Evolutionary conservation across 2,797 vertebrate species (phyloP).

Genomic region (Etheostoma nigrum): DNA sequence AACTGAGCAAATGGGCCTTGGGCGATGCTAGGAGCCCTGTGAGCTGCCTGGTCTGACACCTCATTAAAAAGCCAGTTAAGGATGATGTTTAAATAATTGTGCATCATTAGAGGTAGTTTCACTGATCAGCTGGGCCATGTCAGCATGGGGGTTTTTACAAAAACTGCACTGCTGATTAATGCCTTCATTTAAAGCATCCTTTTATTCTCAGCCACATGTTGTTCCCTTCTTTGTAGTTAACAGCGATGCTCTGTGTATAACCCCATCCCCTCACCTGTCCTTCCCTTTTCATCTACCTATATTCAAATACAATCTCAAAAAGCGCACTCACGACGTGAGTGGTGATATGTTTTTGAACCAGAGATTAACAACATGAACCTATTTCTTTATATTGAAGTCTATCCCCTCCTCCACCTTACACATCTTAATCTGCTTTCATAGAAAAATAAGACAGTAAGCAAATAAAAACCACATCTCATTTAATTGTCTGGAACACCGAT

Average conservation of each 20-base stretch:
- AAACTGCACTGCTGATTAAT: slow-evolving; percentile 83
- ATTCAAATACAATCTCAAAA: slow-evolving; percentile 72
- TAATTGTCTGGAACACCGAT: slow-evolving; percentile 88
- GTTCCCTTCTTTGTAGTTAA: slow-evolving; percentile 84
- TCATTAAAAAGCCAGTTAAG: slow-evolving; percentile 88
- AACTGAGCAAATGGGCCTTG: slow-evolving; percentile 71
- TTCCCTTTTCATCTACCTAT: slow-evolving; percentile 57
- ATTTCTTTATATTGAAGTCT: slow-evolving; percentile 44
- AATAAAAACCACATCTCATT: slow-evolving; percentile 90
- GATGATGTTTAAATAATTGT: slow-evolving; percentile 90
- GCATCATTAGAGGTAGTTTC: slow-evolving; percentile 89
- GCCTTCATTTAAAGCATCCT: slow-evolving; percentile 81
- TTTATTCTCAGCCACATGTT: slow-evolving; percentile 87
- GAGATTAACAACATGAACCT: slow-evolving; percentile 68
- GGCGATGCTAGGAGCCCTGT: slow-evolving; percentile 73
- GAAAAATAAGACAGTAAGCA: slow-evolving; percentile 84
- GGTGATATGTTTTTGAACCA: slow-evolving; percentile 72
- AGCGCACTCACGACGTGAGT: slow-evolving; percentile 59
- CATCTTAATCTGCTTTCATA: slow-evolving; percentile 71
- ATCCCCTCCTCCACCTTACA: slow-evolving; percentile 57
- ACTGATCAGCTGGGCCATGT: slow-evolving; percentile 88
- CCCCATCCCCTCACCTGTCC: slow-evolving; percentile 50
- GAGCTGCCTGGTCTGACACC: slow-evolving; percentile 84
- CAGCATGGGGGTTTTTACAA: slow-evolving; percentile 76
- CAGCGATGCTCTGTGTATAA: slow-evolving; percentile 61